Evolutionary conservation across 2,113 vertebrate species (phyloP), one percentile per base, ranked within the genome.

Genomic region (Prochilodus magdalenae): DNA sequence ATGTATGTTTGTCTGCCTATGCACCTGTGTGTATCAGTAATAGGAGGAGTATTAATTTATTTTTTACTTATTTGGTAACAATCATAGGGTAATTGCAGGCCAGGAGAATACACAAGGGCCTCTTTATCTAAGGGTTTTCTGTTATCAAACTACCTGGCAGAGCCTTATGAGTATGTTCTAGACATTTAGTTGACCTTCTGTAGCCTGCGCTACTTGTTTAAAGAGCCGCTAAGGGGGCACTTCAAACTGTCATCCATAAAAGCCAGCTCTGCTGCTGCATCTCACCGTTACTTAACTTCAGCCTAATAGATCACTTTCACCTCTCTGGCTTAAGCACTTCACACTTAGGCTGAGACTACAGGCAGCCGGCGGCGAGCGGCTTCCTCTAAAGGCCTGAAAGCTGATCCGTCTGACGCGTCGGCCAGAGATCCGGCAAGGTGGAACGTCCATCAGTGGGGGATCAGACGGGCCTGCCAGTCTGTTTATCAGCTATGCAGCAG

Each of bases 181-280:
- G 59, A 75, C 62, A 15, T 75, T 67, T n/a, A 18, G 6, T 75
- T 75, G 51, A 82, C n/a, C 73, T 75, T 33, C 51, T 67, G 73
- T 67, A 69, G 66, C 65, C 36, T 60, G n/a, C 24, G 51, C 53
- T 49, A 22, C 73, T 82, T 30, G 53, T 75, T 75, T 82, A 76
- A 82, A 75, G 80, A 81, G 80, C n/a, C 30, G 65, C 77, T 77
- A 59, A 83, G 62, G 81, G 70, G 69, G 70, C 73, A 80, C 81
- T 83, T 80, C 81, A 80, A 80, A 59, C 80, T 76, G 83, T 82
- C 83, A 82, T n/a, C 66, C 22, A 33, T 76, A 59, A 86, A 69
- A 60, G 40, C 47, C 22, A 15, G 36, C 57, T 26, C 20, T 26
- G 15, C 60, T 82, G 24, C 73, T 75, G 15, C 18, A 36, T 69